A percentile compares a stretch with the other conserved stretches of the same genome.
Conservation (phyloP, 2,888 invertebrate species). For the Diaphora mendica region DNA sequence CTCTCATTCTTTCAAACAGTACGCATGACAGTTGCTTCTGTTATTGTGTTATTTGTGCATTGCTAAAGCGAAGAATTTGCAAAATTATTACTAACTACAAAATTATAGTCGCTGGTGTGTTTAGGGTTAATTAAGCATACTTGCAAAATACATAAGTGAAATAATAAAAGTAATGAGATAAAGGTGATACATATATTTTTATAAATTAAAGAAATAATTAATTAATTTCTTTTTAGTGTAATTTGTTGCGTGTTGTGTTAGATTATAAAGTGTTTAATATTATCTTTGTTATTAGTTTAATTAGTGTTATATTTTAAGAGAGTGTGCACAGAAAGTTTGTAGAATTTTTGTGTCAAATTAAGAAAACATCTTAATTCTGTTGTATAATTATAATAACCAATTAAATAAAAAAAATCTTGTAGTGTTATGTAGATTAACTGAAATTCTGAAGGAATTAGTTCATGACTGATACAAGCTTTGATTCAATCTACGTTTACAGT, state of each 20-base stretch:
- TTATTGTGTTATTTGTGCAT: slow-evolving; percentile 76
- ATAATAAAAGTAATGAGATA: slow-evolving; percentile 19
- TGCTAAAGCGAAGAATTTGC: slow-evolving; percentile 77
- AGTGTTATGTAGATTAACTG: slow-evolving; percentile 77
- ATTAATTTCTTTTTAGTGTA: slow-evolving; percentile 38
- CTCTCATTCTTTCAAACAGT: slow-evolving; percentile 73
- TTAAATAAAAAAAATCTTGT: slow-evolving; percentile 54
- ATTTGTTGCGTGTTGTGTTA: slow-evolving; percentile 8
- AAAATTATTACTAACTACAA: slow-evolving; percentile 69
- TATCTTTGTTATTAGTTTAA: slow-evolving; percentile 44
- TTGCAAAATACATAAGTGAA: slow-evolving; percentile 47
- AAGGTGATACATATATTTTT: background rate
- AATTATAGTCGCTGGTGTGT: slow-evolving; percentile 58
- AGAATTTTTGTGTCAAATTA: slow-evolving; percentile 55
- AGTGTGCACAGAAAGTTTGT: slow-evolving; percentile 33
- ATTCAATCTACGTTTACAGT: slow-evolving; percentile 79
- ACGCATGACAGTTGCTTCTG: slow-evolving; percentile 84
- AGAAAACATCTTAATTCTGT: slow-evolving; percentile 83
- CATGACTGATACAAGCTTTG: slow-evolving; percentile 78
- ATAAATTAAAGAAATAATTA: slow-evolving; percentile 26
- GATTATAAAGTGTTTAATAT: slow-evolving; percentile 26
- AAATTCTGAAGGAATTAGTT: slow-evolving; percentile 75
- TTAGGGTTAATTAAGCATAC: slow-evolving; percentile 49
- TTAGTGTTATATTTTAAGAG: slow-evolving; percentile 39
- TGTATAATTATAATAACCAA: slow-evolving; percentile 52